Evolutionary conservation across 2,888 invertebrate species (phyloP).

Genomic region (Alentia gelatinosa): DNA sequence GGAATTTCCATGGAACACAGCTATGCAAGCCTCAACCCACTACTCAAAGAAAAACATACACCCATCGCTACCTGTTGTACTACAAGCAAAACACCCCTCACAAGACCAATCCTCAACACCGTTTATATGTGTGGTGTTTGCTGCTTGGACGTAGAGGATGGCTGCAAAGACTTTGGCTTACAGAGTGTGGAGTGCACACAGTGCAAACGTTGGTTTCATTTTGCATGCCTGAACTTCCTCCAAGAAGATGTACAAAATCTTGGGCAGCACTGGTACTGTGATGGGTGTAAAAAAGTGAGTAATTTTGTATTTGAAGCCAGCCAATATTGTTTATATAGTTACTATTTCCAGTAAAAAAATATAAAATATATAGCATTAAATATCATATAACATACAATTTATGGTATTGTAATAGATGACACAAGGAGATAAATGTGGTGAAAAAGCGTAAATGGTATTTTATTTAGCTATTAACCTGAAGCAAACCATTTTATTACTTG

Average conservation of each 20-base stretch:
- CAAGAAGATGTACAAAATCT: background rate
- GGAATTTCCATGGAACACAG: no score
- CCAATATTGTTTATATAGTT: background rate
- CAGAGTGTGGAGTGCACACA: background rate
- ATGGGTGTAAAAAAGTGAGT: background rate
- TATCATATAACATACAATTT: background rate
- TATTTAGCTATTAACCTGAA: background rate
- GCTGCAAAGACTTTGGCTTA: background rate
- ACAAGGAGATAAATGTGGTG: background rate
- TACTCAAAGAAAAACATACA: background rate
- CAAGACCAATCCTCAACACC: background rate
- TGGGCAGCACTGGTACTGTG: background rate
- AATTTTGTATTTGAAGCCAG: no score
- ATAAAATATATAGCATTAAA: no score
- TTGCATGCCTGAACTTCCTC: background rate
- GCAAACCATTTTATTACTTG: background rate
- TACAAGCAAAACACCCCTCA: background rate
- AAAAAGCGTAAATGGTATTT: background rate
- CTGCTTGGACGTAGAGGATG: background rate
- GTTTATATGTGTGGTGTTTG: background rate
- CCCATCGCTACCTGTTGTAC: background rate
- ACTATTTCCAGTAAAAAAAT: background rate
- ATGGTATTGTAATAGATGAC: background rate
- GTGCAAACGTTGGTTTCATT: background rate
- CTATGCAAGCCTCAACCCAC: background rate